Evolutionary conservation across 2,888 invertebrate species (phyloP), one percentile per base, ranked within the genome.

Genomic region (Cephus pulcher): DNA sequence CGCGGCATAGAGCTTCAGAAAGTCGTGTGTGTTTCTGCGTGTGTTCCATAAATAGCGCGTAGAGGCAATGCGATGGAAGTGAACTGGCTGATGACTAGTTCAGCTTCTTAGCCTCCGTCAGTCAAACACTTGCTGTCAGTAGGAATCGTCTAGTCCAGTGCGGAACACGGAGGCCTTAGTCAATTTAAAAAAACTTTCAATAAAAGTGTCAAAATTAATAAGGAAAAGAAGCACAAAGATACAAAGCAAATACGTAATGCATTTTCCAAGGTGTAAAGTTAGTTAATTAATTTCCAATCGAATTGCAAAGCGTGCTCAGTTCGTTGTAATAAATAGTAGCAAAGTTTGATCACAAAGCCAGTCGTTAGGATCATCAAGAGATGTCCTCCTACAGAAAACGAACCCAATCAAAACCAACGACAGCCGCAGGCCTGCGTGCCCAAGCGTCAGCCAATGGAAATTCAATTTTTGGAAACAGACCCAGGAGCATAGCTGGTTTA

Each of bases 401-500:
- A 84, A 88, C 88, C 69, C 91, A 91, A 82, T 81, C 88, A 35
- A 91, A 90, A 77, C 91, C 91, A 75, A 91, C 90, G 77, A 91
- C 91, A 77, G 91, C 91, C 34, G 91, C 91, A 40, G 91, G 91
- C 76, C 82, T 91, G 71, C 84, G 91, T 78, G 91, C 91, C 74
- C 91, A 91, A 81, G 91, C 91, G 33, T 91, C 91, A 69, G 91
- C 91, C n/a, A 91, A 89, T 85, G 91, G 91, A 78, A 90, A 87
- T 86, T 91, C 91, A 81, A 91, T 91, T 84, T 91, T 90, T 83
- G 89, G 91, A 40, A 91, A 88, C 80, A 87, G 91, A 79, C 90
- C 91, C 37, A 84, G 90, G 76, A 91, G 90, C 79, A 87, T 91
- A 69, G 80, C 86, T 33, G 89, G 90, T 77, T 87, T 91, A 70